phyloP scores from a whole-genome alignment of 2,113 vertebrate species.

The Catharus fuscescens region DNA sequence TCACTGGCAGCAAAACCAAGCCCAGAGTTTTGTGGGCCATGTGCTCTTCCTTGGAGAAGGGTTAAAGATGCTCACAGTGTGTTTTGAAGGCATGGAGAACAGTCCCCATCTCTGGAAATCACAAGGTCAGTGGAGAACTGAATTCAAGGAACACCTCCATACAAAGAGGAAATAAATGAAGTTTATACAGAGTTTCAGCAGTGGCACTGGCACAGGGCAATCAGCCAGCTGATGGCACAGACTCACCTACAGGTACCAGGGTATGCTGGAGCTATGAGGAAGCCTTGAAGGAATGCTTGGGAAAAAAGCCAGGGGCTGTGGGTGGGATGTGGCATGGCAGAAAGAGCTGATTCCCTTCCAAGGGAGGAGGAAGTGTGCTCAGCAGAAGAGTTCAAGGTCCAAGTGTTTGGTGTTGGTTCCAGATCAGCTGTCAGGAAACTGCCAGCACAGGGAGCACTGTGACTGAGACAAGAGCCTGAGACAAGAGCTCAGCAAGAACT shows the following conservation, averaged over 20 bases:
- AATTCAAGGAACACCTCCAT: background rate
- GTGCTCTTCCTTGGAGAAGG: background rate
- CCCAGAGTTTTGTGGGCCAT: background rate
- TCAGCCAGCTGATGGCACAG: background rate
- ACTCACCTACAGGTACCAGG: background rate
- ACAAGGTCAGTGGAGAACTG: background rate
- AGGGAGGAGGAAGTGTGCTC: background rate
- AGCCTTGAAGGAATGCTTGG: background rate
- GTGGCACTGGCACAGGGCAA: background rate
- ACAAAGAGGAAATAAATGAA: background rate
- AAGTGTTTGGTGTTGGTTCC: background rate
- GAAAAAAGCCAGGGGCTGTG: background rate
- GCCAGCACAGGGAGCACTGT: background rate
- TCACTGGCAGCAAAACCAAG: background rate
- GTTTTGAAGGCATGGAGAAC: background rate
- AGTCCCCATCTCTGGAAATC: background rate
- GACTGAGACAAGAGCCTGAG: background rate
- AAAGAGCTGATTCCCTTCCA: background rate
- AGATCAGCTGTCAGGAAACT: background rate
- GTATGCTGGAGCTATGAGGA: background rate
- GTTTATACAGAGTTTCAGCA: background rate
- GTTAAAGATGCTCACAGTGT: background rate
- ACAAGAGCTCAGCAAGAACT: background rate
- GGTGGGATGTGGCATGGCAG: rapidly evolving
- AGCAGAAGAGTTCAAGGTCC: background rate